Conservation (phyloP, 2,797 vertebrate species). For the Oreochromis mossambicus region DNA sequence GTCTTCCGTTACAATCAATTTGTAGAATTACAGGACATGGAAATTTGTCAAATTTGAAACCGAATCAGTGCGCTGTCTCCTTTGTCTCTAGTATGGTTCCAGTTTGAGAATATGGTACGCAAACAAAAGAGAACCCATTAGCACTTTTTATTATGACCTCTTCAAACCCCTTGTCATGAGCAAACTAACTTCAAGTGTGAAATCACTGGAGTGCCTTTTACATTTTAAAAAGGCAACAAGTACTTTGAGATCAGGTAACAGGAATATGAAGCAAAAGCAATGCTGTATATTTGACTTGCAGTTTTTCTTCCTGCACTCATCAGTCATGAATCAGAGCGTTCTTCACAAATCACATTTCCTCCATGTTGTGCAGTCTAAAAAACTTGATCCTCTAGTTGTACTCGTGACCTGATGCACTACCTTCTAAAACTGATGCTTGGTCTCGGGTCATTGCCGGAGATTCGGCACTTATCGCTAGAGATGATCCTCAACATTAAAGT, state of each 20-base stretch:
- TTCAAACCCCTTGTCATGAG: not conserved
- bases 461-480: not conserved
- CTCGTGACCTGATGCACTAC: not conserved
- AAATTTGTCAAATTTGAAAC: not conserved
- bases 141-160: not conserved
- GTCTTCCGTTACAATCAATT: not conserved
- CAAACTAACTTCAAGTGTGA: not conserved
- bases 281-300: not conserved
- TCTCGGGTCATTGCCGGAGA: not conserved
- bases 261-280: not conserved
- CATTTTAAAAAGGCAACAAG: not conserved
- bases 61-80: not conserved
- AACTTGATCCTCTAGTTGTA: not conserved
- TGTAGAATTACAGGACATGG: not conserved
- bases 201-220: not conserved
- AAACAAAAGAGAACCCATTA: not conserved
- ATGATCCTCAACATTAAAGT: not conserved
- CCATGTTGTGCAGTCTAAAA: not conserved
- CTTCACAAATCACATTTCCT: not conserved
- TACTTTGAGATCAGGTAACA: not conserved
- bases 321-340: not conserved
- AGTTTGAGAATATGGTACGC: not conserved
- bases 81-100: not conserved
- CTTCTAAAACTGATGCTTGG: not conserved
- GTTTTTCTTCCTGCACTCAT: not conserved